Base-by-base conservation (phyloP, 2,797 vertebrate species). In the Arctocebus calabarensis region DNA sequence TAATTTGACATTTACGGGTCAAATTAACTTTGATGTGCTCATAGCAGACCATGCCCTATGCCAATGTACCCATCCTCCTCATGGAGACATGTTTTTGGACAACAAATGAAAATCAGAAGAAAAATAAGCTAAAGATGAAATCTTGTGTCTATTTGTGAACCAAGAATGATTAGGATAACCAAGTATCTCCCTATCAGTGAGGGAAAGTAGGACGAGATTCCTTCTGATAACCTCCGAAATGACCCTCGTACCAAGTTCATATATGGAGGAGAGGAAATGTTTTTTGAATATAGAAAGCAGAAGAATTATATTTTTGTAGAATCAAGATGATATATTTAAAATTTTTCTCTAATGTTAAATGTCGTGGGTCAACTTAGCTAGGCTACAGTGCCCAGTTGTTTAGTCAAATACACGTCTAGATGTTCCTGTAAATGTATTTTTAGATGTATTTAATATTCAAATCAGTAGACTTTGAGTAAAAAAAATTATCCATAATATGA, bases 101-200 rank as follows among this genome's bases (percentile, higher is more conserved):
- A 78, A 11, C 23, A 70, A 2, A 59, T 45, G 29, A 17, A 12
- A 79, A 45, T 77, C 64, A 25, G 13, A 45, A 45, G 37, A 20
- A 12, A 77, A 66, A 45, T 34, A 59, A 22, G 55, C 16, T 45
- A 17, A 22, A 23, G 10, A 32, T 13, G 2, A 22, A 79, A 3
- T 5, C 27, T 10, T 1, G 0, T 45, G 12, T 7, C 27, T 8
- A 7, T 32, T 17, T 7, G 22, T 45, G 70, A 12, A 34, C 23
- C 48, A 2, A 25, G 32, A 40, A 79, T 23, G 5, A 70, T 17
- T n/a, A 25, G 7, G 40, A 16, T 7, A 70, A 29, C 32, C 10
- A 45, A 29, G 22, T 0, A 64, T 14, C 13, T 25, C 4, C 55
- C 2, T 2, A 6, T 45, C 61, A 59, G 1, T 43, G 48, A 77